Conservation (phyloP, 2,888 invertebrate genomes). For the Zaprionus bogoriensis region DNA sequence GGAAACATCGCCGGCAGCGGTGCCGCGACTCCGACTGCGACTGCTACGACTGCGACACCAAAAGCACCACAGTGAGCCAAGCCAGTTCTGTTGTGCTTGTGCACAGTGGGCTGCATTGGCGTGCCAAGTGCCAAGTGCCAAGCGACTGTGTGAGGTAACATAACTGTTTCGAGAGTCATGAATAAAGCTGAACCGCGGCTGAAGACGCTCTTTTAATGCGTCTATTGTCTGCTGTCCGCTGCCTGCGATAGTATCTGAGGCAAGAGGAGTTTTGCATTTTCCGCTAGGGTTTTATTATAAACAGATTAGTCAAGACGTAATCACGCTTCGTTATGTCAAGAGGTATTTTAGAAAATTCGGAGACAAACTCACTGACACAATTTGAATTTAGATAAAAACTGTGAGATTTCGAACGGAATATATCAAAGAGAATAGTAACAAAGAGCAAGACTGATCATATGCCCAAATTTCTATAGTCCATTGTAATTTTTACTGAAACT, state of each 20-base stretch:
- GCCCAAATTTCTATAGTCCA: too few species aligned
- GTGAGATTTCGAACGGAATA: too few species aligned
- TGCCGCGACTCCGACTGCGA: too few species aligned
- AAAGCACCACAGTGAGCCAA: too few species aligned
- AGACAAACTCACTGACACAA: too few species aligned
- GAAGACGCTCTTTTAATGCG: conserved; percentile 24
- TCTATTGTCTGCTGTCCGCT: conserved; percentile 44
- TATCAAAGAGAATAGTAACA: too few species aligned
- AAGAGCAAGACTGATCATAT: too few species aligned
- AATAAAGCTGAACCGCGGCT: neutral
- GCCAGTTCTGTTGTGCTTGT: conserved; percentile 69
- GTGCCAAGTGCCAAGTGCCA: conserved; percentile 14
- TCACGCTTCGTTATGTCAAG: neutral
- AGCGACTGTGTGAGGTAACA: conserved; percentile 25
- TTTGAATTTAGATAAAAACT: too few species aligned
- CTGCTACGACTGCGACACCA: too few species aligned
- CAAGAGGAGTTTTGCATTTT: conserved; percentile 4
- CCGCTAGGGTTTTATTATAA: conserved; percentile 37
- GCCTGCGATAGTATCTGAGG: conserved; percentile 39
- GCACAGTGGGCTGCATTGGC: conserved; percentile 61
- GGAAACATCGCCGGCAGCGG: conserved; percentile 55
- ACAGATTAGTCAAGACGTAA: conserved; percentile 31
- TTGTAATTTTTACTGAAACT: too few species aligned
- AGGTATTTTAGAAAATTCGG: neutral
- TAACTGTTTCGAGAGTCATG: neutral